Conservation (phyloP, 92 coral and sea anemone genomes). For the Siderastrea radians region DNA sequence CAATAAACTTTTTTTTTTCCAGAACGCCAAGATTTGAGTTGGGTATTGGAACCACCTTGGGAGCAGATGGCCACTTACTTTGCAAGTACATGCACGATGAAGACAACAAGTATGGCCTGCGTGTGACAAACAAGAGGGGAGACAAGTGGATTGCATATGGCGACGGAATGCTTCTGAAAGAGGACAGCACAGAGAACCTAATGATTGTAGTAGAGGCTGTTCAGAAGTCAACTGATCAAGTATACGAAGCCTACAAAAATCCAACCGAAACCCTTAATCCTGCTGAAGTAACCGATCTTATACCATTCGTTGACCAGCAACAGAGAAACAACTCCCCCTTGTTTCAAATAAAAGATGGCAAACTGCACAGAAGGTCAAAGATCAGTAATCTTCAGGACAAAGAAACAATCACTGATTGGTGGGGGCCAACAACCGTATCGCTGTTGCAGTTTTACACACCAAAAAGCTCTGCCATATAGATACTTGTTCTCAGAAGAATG, state of each 20-base stretch:
- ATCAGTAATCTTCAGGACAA: no score
- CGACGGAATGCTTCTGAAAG: slow-evolving; percentile 12
- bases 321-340: slow-evolving; percentile 39
- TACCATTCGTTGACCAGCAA: slow-evolving; percentile 65
- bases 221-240: slow-evolving; percentile 17
- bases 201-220: no score
- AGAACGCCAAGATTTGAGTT: slow-evolving; percentile 79
- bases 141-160: no score
- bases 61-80: slow-evolving; percentile 31
- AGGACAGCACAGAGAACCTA: slow-evolving; percentile 34
- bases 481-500: no score
- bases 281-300: slow-evolving; percentile 44
- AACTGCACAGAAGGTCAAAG: no score
- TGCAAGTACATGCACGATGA: no score
- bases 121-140: no score
- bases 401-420: slow-evolving; percentile 56
- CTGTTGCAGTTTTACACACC: slow-evolving; percentile 15
- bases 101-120: no score
- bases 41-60: slow-evolving; percentile 10
- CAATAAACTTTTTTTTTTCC: background rate
- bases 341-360: no score
- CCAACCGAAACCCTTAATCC: slow-evolving; percentile 15
- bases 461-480: slow-evolving; percentile 6
- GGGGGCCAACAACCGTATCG: slow-evolving; percentile 41
- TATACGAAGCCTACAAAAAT: slow-evolving; percentile 41